Evolutionary conservation across 2,888 invertebrate species (phyloP), one percentile per base, ranked within the genome.

Genomic region (Peribatodes rhomboidaria): DNA sequence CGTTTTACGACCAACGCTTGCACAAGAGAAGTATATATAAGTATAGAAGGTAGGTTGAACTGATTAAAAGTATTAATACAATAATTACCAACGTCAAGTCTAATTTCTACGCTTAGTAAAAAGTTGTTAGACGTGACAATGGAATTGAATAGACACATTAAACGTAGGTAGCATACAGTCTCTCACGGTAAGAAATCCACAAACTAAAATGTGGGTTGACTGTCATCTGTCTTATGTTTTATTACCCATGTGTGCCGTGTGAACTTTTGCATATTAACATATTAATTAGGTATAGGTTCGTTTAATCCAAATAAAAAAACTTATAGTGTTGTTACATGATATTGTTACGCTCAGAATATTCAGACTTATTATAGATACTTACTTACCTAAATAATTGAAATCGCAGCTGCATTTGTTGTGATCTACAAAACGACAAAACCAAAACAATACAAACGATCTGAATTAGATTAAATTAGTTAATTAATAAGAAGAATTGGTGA

Each of bases 191-290:
- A 35, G 49, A 49, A 27, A 49, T 35, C 8, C 18, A 1, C 50
- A 35, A 33, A 13, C 9, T 9, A 20, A 44, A 27, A n/a, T 47
- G 14, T 14, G 18, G 18, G 35, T 11, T 18, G 50, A 14, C 49
- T 50, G 18, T 20, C 35, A 35, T 7, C 50, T 50, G 35, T 35
- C 50, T 49, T 31, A 14, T 49, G 50, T 50, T 47, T 47, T 47
- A 31, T 14, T 10, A 27, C 27, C 27, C 13, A 14, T 14, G 16
- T 8, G 50, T 50, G 33, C 13, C 50, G 50, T 50, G 50, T 13
- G 50, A 50, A 50, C 33, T 50, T 1, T 35, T 18, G 13, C 11
- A 35, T 49, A 16, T 11, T 9, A 31, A 14, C 2, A 8, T 22
- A n/a, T 8, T 7, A 13, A 6, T 1, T 6, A 13, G 4, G 0